Conservation (phyloP, 2,888 invertebrate species). For the Lasius fuliginosus region DNA sequence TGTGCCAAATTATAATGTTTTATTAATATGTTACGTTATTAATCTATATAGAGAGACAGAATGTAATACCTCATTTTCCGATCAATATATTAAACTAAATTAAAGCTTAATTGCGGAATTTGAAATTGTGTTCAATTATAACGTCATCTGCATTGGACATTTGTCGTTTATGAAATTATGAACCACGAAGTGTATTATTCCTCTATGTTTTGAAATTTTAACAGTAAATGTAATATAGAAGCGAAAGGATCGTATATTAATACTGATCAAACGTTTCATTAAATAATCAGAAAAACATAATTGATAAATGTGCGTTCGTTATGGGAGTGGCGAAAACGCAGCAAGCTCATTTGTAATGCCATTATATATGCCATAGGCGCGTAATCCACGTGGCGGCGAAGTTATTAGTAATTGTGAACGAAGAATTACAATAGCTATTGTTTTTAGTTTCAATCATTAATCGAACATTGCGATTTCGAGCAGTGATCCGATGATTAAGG, state of each 20-base stretch:
- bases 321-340: constrained; percentile 9
- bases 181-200: not conserved
- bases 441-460: not conserved
- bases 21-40: constrained; percentile 44
- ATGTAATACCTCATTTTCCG: constrained; percentile 22
- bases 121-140: constrained; percentile 40
- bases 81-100: constrained; percentile 52
- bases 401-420: not conserved
- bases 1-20: constrained; percentile 31
- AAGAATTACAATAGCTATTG: constrained; percentile 26
- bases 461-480: constrained; percentile 3
- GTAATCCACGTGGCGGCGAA: not conserved
- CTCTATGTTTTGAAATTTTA: constrained; percentile 31
- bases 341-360: constrained; percentile 19
- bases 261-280: constrained; percentile 25
- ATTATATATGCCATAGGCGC: no score
- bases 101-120: constrained; percentile 44
- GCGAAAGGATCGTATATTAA: not conserved
- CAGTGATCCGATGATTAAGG: not conserved
- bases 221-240: not conserved
- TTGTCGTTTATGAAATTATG: constrained; percentile 30
- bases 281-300: constrained; percentile 17
- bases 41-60: constrained; percentile 3
- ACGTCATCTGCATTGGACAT: constrained; percentile 10
- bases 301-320: not conserved